These are phyloP conservation scores for Drosophila athabasca DNA, from an alignment of 1,140 invertebrate genomes.

Conservation along the genomic window DNA sequence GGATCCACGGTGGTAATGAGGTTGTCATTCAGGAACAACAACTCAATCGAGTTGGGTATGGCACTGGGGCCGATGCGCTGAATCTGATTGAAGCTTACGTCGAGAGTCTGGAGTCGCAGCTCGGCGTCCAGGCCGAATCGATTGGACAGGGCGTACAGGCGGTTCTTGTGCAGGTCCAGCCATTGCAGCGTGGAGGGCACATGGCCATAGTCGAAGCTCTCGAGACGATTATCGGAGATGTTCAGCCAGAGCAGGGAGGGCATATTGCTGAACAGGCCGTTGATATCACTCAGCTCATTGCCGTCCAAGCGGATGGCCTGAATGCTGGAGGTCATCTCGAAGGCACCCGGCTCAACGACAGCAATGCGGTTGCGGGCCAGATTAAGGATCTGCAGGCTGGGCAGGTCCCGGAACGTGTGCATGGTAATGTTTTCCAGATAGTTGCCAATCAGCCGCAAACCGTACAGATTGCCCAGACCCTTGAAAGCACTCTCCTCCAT, in stretches of 20 bases:
- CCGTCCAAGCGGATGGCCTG: slow-evolving; percentile 94
- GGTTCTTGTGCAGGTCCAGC: slow-evolving; percentile 95
- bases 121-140: slow-evolving; percentile 89
- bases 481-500: slow-evolving; percentile 92
- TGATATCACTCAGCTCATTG: slow-evolving; percentile 93
- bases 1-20: slow-evolving; percentile 90
- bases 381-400: slow-evolving; percentile 93
- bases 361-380: slow-evolving; percentile 93
- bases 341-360: slow-evolving; percentile 91
- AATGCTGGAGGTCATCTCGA: slow-evolving; percentile 90
- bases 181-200: slow-evolving; percentile 92
- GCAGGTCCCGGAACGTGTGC: slow-evolving; percentile 91
- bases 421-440: slow-evolving; percentile 93
- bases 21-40: slow-evolving; percentile 93
- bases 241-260: slow-evolving; percentile 94
- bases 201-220: slow-evolving; percentile 95
- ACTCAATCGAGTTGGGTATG: slow-evolving; percentile 90
- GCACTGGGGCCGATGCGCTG: slow-evolving; percentile 88
- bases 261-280: slow-evolving; percentile 92
- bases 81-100: slow-evolving; percentile 93
- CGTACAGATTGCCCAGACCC: slow-evolving; percentile 91
- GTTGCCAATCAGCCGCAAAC: slow-evolving; percentile 93
- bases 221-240: slow-evolving; percentile 94
- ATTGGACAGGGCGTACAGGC: slow-evolving; percentile 91
- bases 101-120: slow-evolving; percentile 89